Evolutionary conservation across 2,113 vertebrate species (phyloP).

Genomic region (Oryzias javanicus): DNA sequence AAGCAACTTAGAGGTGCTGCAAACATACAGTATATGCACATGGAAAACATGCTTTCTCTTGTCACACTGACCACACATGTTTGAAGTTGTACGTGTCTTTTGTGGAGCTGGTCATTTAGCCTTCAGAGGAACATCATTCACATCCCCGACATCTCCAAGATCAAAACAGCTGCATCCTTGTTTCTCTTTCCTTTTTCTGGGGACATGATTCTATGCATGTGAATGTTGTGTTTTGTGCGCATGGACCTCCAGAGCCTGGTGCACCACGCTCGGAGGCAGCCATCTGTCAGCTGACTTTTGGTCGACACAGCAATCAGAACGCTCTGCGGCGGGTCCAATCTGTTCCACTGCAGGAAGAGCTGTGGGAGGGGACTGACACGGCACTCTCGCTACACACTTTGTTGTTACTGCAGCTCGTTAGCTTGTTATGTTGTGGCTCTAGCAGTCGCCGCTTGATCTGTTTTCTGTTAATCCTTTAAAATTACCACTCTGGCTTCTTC

Average conservation of each 20-base stretch:
- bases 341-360: constrained; percentile 76
- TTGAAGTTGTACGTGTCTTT: constrained; percentile 26
- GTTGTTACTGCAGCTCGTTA: constrained; percentile 48
- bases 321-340: constrained; percentile 74
- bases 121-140: constrained; percentile 10
- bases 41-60: too few species aligned
- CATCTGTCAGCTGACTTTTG: constrained; percentile 76
- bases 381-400: constrained; percentile 26
- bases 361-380: constrained; percentile 51
- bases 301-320: constrained; percentile 74
- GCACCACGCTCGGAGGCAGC: constrained; percentile 70
- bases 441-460: constrained; percentile 13
- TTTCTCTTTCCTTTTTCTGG: constrained; percentile 28
- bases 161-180: constrained; percentile 51
- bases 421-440: constrained; percentile 21
- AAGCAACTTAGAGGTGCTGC: too few species aligned
- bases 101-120: background rate
- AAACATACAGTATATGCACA: too few species aligned
- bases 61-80: background rate
- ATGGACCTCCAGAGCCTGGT: constrained; percentile 53
- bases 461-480: constrained; percentile 21
- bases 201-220: constrained; percentile 35
- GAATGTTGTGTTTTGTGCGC: constrained; percentile 40
- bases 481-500: background rate
- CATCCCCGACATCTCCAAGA: constrained; percentile 27